phyloP scores from a whole-genome alignment of 2,113 vertebrate species.

The Brienomyrus brachyistius region DNA sequence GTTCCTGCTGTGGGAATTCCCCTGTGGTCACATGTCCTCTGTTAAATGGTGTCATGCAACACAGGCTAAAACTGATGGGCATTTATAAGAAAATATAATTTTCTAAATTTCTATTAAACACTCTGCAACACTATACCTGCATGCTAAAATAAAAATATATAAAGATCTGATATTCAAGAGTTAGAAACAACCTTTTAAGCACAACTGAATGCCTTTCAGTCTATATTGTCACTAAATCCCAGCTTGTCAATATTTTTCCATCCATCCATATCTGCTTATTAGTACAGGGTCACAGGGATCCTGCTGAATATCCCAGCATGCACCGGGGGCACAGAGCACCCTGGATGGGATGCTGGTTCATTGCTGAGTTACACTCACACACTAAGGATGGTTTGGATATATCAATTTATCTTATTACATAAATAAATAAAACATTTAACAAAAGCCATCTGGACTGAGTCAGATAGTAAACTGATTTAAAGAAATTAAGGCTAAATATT shows the following conservation, averaged over 20 bases:
- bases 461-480: background rate
- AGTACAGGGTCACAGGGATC: background rate
- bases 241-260: background rate
- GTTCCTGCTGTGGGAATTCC: background rate
- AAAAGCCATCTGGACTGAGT: background rate
- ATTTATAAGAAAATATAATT: background rate
- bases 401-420: background rate
- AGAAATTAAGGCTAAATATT: background rate
- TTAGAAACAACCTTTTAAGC: too few relatives aligned
- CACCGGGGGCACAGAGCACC: background rate
- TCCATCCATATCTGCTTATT: background rate
- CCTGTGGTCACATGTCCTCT: background rate
- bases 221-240: background rate
- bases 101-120: too few relatives aligned
- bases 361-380: too few relatives aligned
- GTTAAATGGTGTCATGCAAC: background rate
- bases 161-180: background rate
- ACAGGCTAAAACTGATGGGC: background rate
- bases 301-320: background rate
- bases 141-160: background rate
- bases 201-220: background rate
- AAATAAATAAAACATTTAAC: too few relatives aligned
- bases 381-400: too few relatives aligned
- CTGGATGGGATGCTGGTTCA: background rate
- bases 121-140: too few relatives aligned